phyloP scores from a whole-genome alignment of 2,888 invertebrate genomes.

The Coremacera marginata region DNA sequence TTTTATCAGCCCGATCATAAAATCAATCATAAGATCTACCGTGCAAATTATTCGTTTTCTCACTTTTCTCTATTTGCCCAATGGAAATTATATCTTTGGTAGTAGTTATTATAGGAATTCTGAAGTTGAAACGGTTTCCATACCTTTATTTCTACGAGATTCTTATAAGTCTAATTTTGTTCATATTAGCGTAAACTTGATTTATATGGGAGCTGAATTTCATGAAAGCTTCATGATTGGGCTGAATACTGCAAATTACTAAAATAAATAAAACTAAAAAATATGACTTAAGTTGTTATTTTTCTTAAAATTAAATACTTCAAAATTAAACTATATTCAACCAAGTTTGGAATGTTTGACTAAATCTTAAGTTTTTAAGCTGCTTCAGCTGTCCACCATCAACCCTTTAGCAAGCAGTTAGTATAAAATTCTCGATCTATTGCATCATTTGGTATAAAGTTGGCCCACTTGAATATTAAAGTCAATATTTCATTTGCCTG shows the following conservation, averaged over 20 bases:
- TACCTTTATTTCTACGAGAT: too few relatives aligned
- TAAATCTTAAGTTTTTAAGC: not conserved
- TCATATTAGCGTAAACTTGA: too few relatives aligned
- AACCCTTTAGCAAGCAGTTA: constrained; percentile 65
- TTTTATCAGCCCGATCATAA: too few relatives aligned
- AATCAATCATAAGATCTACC: too few relatives aligned
- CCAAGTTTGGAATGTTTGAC: not conserved
- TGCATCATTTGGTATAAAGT: constrained; percentile 67
- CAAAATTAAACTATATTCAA: not conserved
- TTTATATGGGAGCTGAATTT: too few relatives aligned
- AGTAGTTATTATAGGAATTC: not conserved
- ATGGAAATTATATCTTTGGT: not conserved
- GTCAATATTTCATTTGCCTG: constrained; percentile 62
- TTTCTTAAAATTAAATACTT: not conserved
- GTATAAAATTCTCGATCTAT: constrained; percentile 67
- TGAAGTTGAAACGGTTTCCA: too few relatives aligned
- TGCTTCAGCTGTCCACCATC: not conserved
- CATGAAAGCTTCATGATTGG: too few relatives aligned
- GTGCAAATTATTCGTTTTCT: not conserved
- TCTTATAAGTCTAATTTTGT: too few relatives aligned
- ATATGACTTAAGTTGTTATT: too few relatives aligned
- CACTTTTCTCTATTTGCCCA: not conserved
- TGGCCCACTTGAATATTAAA: constrained; percentile 66
- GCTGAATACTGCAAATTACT: too few relatives aligned
- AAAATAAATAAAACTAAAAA: too few relatives aligned